A percentile compares a stretch with the other conserved stretches of the same genome.
Evolutionary conservation across 2,797 vertebrate genomes (phyloP).

Genomic region (Anolis apletophallus): DNA sequence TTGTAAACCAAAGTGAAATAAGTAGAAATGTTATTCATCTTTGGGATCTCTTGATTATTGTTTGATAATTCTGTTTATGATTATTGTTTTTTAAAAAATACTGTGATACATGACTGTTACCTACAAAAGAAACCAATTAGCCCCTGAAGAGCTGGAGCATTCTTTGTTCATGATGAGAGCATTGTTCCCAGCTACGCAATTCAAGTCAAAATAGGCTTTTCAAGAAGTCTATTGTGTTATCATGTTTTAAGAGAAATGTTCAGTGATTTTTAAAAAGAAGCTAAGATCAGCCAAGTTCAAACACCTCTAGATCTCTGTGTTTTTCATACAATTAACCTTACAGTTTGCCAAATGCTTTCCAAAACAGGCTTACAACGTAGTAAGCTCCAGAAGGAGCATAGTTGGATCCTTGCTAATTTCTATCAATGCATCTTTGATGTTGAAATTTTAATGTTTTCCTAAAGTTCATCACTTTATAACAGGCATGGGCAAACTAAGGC

Average conservation of each 20-base stretch:
- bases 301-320: not conserved
- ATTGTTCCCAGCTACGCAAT: not conserved
- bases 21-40: not conserved
- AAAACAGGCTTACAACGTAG: not conserved
- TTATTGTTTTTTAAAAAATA: not conserved
- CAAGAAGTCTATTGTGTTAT: not conserved
- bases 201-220: not conserved
- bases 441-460: not conserved
- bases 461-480: not conserved
- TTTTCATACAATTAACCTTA: not conserved
- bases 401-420: not conserved
- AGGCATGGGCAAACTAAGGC: too few species aligned
- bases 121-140: conserved; percentile 14
- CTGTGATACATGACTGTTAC: not conserved
- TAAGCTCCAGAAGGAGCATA: not conserved
- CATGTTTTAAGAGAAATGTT: conserved; percentile 2
- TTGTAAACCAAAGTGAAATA: not conserved
- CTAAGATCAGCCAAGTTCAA: not conserved
- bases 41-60: not conserved
- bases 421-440: too few species aligned
- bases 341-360: not conserved
- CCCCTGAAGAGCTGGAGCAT: not conserved
- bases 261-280: not conserved
- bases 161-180: not conserved
- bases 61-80: not conserved